phyloP scores from a whole-genome alignment of 1,140 invertebrate genomes.

The Drosophila pectinifera region DNA sequence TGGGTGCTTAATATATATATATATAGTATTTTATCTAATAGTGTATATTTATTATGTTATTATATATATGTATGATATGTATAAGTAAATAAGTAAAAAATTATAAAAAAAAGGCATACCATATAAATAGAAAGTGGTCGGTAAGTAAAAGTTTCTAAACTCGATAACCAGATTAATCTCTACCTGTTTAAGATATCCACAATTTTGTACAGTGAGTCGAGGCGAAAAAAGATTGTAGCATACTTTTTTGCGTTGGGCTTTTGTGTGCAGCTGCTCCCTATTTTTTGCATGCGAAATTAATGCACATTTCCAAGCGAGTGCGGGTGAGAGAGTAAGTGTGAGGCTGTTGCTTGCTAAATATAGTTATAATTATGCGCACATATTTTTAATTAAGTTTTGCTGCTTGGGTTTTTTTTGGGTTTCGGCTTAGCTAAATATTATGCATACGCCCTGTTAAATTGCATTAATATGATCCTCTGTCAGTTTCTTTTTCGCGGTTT shows the following conservation, averaged over 20 bases:
- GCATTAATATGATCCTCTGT: slow-evolving; percentile 68
- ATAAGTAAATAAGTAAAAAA: too few species aligned
- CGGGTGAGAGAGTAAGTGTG: slow-evolving; percentile 37
- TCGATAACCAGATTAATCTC: background rate
- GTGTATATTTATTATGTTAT: too few species aligned
- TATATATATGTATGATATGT: too few species aligned
- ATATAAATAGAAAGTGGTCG: too few species aligned
- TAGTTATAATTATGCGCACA: slow-evolving; percentile 83
- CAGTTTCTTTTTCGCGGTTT: slow-evolving; percentile 31
- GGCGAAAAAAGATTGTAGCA: slow-evolving; percentile 60
- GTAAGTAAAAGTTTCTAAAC: too few species aligned
- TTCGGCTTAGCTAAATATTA: slow-evolving; percentile 77
- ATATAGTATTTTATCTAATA: too few species aligned
- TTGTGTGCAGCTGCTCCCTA: slow-evolving; percentile 64
- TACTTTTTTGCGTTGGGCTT: slow-evolving; percentile 69
- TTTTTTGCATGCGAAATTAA: slow-evolving; percentile 74
- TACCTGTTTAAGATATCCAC: too few species aligned
- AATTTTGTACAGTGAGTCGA: background rate
- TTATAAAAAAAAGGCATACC: too few species aligned
- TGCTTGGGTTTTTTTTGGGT: slow-evolving; percentile 41
- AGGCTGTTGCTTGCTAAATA: slow-evolving; percentile 72
- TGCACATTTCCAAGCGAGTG: slow-evolving; percentile 61
- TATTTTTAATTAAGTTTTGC: slow-evolving; percentile 82
- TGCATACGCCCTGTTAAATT: slow-evolving; percentile 82
- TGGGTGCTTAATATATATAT: too few species aligned